These are phyloP conservation scores for Tridacna gigas DNA, from an alignment of 2,888 invertebrate genomes.

Conservation along the genomic window DNA sequence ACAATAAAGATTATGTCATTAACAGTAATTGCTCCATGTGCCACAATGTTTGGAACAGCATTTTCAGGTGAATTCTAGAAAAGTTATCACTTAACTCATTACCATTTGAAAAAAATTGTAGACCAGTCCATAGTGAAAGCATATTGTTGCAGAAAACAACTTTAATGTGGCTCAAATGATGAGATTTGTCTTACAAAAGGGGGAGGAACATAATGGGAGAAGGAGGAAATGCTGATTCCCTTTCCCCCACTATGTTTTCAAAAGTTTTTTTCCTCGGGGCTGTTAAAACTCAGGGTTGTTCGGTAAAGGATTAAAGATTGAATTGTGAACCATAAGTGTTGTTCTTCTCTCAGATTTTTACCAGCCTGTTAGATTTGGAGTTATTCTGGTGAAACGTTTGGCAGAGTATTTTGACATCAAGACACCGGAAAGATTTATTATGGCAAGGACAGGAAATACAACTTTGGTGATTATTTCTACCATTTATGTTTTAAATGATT, in stretches of 20 bases:
- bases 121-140: too few relatives aligned
- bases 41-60: too few relatives aligned
- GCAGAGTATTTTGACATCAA: constrained; percentile 81
- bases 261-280: neutral
- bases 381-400: constrained; percentile 87
- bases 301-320: too few relatives aligned
- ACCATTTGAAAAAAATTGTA: too few relatives aligned
- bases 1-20: too few relatives aligned
- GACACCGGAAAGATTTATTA: constrained; percentile 71
- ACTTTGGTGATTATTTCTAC: constrained; percentile 75
- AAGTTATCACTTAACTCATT: too few relatives aligned
- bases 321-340: neutral
- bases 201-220: neutral
- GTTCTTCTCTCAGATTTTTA: constrained; percentile 88
- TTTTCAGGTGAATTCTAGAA: too few relatives aligned
- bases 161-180: too few relatives aligned
- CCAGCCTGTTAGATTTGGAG: constrained; percentile 91
- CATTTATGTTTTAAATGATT: neutral
- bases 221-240: neutral
- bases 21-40: too few relatives aligned
- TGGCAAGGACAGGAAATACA: constrained; percentile 76
- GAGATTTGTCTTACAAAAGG: neutral
- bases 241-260: neutral
- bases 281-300: too few relatives aligned
- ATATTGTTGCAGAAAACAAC: too few relatives aligned